Evolutionary conservation across 2,888 invertebrate genomes (phyloP).

Genomic region (Troides helena): DNA sequence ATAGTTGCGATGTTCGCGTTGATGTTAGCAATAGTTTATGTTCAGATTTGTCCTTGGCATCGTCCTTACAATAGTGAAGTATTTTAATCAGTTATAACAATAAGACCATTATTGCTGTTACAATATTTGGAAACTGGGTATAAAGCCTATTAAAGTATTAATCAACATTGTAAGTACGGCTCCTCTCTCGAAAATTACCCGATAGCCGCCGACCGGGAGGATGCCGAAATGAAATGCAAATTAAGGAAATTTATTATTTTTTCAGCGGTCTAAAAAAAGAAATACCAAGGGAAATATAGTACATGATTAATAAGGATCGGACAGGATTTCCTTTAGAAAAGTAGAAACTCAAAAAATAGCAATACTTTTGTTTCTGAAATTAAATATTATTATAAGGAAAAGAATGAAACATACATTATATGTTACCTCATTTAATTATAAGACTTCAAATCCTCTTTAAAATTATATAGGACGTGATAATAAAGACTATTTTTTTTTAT

Average conservation of each 20-base stretch:
- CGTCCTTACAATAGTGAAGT: not conserved
- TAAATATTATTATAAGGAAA: not conserved
- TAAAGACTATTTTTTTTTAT: not conserved
- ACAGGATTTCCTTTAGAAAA: constrained; percentile 28
- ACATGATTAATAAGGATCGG: constrained; percentile 63
- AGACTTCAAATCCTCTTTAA: no score
- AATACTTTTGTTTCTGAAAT: constrained; percentile 30
- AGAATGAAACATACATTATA: no score
- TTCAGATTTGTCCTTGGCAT: no score
- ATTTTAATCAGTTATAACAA: not conserved
- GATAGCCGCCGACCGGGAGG: constrained; percentile 55
- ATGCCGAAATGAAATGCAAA: constrained; percentile 69
- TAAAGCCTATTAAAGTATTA: constrained; percentile 34
- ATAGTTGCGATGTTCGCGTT: not conserved
- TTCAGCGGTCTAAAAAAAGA: constrained; percentile 61
- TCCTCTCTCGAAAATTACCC: constrained; percentile 47
- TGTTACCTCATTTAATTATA: no score
- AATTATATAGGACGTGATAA: not conserved
- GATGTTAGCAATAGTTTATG: not conserved
- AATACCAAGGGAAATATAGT: constrained; percentile 49
- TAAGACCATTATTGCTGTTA: not conserved
- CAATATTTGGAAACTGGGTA: constrained; percentile 6
- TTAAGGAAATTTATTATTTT: constrained; percentile 72
- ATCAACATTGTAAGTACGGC: constrained; percentile 39
- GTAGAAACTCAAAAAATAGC: constrained; percentile 34